Evolutionary conservation across 1,140 invertebrate genomes (phyloP), one percentile per base, ranked within the genome.

Genomic region (Atopsyche davidsoni): DNA sequence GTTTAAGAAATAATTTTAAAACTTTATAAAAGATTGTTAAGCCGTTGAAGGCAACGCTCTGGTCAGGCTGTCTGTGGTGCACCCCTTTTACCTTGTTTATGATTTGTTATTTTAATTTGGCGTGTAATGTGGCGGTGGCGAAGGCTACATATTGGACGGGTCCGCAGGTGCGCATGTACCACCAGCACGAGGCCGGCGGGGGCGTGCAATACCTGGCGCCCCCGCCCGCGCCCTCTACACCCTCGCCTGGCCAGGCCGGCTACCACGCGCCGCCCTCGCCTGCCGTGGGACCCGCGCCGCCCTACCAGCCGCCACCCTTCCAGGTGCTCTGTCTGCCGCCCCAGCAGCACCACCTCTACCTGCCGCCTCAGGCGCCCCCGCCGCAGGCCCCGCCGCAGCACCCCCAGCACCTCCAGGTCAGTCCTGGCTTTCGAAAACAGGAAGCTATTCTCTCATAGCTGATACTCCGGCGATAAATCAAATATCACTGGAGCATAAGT

Each of bases 141-240:
- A 23, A 48, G 46, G 46, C 41, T 13, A 38, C 42, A 13, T 55
- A 50, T 31, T 48, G 45, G 45, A 34, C 23, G 51, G 43, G 10
- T 38, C 49, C 46, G 17, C 62, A 70, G 67, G 65, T 72, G 38
- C 65, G 68, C 14, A 68, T 72, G 66, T 70, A 67, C 59, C 64
- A 63, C 58, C 53, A 47, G 21, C 21, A 23, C 4, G 40, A 53
- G 23, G 55, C 47, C 19, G 62, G 64, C 24, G 64, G 63, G 23
- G 63, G 55, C 56, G 53, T 54, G 22, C 56, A 58, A 36, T 58
- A 55, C 41, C 28, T 59, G 22, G 65, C 68, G 59, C 64, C 60
- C 19, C 59, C 67, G 16, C 64, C 64, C 35, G 62, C 67, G 36
- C 64, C 65, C 3, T 66, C 66, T n/a, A 68, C 70, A 52, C 70